Evolutionary conservation across 2,113 vertebrate genomes (phyloP), one percentile per base, ranked within the genome.

Genomic region (Rhea americana): DNA sequence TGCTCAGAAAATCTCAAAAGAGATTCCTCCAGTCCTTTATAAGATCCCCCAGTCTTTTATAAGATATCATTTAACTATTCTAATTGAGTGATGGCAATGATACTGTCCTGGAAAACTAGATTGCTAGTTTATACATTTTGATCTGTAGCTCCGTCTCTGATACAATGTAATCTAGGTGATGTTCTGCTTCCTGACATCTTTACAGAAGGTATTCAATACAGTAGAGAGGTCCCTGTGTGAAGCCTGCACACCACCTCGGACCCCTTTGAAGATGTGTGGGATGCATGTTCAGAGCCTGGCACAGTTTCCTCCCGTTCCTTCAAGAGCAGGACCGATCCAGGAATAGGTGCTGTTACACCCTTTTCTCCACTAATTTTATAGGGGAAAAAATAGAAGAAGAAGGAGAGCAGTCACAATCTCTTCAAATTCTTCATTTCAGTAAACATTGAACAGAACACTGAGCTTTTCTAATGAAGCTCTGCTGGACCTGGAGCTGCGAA

Each of bases 221-320:
- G 35, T 7, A 17, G 61, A 58, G 76, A 35, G 32, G 21, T 63
- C 71, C 35, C 82, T 48, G 17, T 62, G 77, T 22, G 50, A 30
- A 18, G 10, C 37, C 37, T 0, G 0, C 18, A 19, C 71, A 76
- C 35, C 48, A 30, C 53, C 47, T 37, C 8, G 0, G 0, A 39
- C 30, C 41, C 53, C 28, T 91, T 18, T 51, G 43, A 37, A 47
- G 35, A 19, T 28, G 25, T 72, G 13, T 5, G 7, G 48, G 48
- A 25, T 35, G 62, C 62, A 37, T 26, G 37, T 35, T 28, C 5
- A 35, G 75, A 16, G 20, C n/a, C 55, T 74, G 68, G 21, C 41
- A 39, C 4, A 10, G 2, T 37, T 75, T 24, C 35, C 35, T 82
- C 65, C 35, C 16, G 32, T 58, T 32, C 55, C 55, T 58, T 58